Evolutionary conservation across 2,797 vertebrate genomes (phyloP), one percentile per base, ranked within the genome.

Genomic region (Toxotes lorentzi): DNA sequence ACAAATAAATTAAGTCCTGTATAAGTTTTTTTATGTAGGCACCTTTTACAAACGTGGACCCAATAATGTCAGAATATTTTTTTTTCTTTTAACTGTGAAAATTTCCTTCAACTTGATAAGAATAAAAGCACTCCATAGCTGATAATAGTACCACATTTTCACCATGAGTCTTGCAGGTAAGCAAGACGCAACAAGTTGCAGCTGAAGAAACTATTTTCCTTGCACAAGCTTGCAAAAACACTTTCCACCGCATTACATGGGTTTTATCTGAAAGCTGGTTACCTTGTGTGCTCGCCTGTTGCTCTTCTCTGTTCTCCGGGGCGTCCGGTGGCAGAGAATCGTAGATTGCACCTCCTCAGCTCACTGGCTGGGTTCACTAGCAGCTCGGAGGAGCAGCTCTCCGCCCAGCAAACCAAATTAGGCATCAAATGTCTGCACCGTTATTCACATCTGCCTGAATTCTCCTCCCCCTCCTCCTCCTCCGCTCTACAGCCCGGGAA

Each of bases 401-500:
- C 84, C 92, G 87, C 93, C 92, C 93, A 87, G 83, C 72, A 78
- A 83, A 85, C 90, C 91, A 93, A 94, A 91, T 94, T 91, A 91
- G 92, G 93, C 76, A 41, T 91, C 43, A 77, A 82, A 91, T 88
- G 71, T 90, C 84, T 83, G 74, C 82, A 81, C 79, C 82, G 83
- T 90, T 93, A 83, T 63, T 88, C 86, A 91, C 87, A 80, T 94
- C 82, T 85, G 79, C 70, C 56, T 57, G 43, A 58, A 24, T 53
- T 62, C 63, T 66, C 50, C 73, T 57, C 41, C 57, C 60, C 41
- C 63, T 48, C 67, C 61, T 50, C 50, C 78, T 63, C 51, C 60
- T 10, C 13, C 27, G 4, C 27, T 30, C 11, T 32, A 50, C 35
- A 17, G 10, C 59, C 23, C 53, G 4, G 5, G 4, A n/a, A 27